Evolutionary conservation across 2,113 vertebrate species (phyloP), one percentile per base, ranked within the genome.

Genomic region (Daphoenositta chrysoptera): DNA sequence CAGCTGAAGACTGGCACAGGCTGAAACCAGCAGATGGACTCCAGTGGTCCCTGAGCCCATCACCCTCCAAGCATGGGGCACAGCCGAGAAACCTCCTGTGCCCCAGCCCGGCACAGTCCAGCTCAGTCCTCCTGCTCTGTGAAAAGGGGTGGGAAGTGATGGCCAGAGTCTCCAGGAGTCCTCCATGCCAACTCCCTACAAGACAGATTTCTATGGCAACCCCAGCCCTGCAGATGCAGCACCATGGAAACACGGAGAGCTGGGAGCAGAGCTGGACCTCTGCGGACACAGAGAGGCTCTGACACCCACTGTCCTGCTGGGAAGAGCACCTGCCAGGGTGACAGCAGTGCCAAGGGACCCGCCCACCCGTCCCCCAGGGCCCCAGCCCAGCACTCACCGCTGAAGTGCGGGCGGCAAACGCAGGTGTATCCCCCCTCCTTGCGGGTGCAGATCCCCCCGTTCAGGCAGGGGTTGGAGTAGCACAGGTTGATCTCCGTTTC

Each of bases 401-500:
- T 99, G 97, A 98, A 99, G 95, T 99, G 98, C 71, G 99, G 99
- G 23, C 98, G 98, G 96, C 99, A 99, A 75, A 99, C 96, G 4
- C 99, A 99, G 8, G 99, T 99, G 97, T 99, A 99, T 7, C 99
- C 99, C 2, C 99, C 99, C 92, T 99, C 99, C 80, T 98, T 98
- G 91, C 98, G 98, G 26, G 98, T 98, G 33, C 99, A 99, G 79
- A 99, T 98, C 3, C 99, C 99, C 7, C 99, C 99, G 0, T 99
- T 99, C 53, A 98, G 98, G 95, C 99, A 99, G 13, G 99, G 99
- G 97, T 99, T 99, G 78, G 99, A 99, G 96, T 99, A 99, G 96
- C 99, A 99, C 95, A 99, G 98, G 97, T 99, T 99, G 94, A 99
- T 99, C 97, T 99, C 99, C 0, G 98, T 99, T 95, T 99, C 99